phyloP scores from a whole-genome alignment of 2,888 invertebrate species.

The Volucella inanis region DNA sequence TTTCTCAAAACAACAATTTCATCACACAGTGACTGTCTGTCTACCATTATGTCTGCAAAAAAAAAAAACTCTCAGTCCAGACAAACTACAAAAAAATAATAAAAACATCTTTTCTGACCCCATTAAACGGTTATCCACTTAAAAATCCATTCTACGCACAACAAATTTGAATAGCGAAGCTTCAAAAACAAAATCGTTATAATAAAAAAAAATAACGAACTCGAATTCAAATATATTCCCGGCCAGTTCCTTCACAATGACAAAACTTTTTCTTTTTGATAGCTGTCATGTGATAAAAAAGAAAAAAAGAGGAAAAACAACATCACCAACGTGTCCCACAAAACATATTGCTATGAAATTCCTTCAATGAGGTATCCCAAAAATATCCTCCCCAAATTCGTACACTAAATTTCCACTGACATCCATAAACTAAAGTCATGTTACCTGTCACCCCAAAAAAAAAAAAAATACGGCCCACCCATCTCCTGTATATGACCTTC shows the following conservation, averaged over 20 bases:
- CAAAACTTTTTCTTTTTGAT: constrained; percentile 16
- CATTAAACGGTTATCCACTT: neutral
- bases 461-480: constrained; percentile 8
- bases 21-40: no score
- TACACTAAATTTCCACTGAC: constrained; percentile 45
- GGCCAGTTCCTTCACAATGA: constrained; percentile 11
- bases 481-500: constrained; percentile 43
- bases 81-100: neutral
- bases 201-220: neutral
- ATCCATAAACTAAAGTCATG: constrained; percentile 67
- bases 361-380: constrained; percentile 5
- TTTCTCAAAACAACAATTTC: no score
- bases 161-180: constrained; percentile 20
- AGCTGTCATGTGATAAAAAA: constrained; percentile 25
- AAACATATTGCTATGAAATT: constrained; percentile 32
- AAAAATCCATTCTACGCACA: neutral
- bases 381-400: constrained; percentile 1
- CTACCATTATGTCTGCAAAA: no score
- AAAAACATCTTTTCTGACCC: neutral
- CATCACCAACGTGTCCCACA: neutral
- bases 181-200: neutral
- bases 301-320: neutral
- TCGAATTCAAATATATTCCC: constrained; percentile 22
- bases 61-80: no score
- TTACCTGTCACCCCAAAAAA: constrained; percentile 50